A percentile compares a stretch with the other conserved stretches of the same genome.
Conservation (phyloP, 2,113 vertebrate genomes). For the Anguilla japonica region DNA sequence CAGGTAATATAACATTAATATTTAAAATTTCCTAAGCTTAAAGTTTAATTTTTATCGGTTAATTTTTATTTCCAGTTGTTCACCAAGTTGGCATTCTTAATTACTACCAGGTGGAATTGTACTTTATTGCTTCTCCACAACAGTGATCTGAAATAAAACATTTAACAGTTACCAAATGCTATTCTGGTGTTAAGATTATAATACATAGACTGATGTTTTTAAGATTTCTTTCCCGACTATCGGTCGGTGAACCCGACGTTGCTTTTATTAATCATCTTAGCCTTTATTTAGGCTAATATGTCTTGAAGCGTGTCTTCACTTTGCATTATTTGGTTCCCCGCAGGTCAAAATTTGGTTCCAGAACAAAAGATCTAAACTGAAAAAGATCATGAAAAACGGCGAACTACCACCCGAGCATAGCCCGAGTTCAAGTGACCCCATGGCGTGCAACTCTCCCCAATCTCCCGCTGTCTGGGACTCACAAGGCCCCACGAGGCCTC, state of each 20-base stretch:
- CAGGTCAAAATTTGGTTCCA: slow-evolving; percentile 99
- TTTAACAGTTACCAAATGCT: not conserved
- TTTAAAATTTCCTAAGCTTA: too few relatives aligned
- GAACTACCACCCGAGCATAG: slow-evolving; percentile 97
- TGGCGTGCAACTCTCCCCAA: slow-evolving; percentile 98
- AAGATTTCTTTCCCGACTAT: too few relatives aligned
- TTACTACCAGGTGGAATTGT: not conserved
- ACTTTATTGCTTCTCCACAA: not conserved
- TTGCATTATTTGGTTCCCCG: slow-evolving; percentile 11
- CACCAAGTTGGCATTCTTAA: not conserved
- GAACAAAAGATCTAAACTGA: slow-evolving; percentile 98
- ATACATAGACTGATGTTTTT: too few relatives aligned
- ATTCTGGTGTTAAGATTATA: too few relatives aligned
- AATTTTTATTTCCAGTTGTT: not conserved
- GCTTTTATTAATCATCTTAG: not conserved
- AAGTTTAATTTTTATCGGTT: not conserved
- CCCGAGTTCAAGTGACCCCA: slow-evolving; percentile 97
- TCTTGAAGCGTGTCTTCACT: not conserved
- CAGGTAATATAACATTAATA: slow-evolving; percentile 74
- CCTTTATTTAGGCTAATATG: not conserved
- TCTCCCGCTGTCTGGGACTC: slow-evolving; percentile 99
- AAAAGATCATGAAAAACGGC: slow-evolving; percentile 99
- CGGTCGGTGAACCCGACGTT: not conserved
- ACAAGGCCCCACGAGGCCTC: slow-evolving; percentile 81
- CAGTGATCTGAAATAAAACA: not conserved